Base-by-base conservation (phyloP, 2,888 invertebrate species). In the Linnaemya tessellans region DNA sequence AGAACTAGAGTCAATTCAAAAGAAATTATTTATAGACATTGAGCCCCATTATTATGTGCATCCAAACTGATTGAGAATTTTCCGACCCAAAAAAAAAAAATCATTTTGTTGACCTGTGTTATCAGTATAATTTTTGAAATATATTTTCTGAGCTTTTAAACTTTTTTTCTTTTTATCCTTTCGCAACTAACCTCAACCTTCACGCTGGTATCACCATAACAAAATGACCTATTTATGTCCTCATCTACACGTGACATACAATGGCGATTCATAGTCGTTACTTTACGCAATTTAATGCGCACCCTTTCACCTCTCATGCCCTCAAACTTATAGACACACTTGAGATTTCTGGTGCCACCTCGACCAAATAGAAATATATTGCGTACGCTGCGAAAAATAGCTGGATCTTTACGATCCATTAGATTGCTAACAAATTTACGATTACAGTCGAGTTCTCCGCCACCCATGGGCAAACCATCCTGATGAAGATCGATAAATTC, bases 281-380 rank as follows among this genome's bases (percentile, higher is more conserved):
- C 94, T 85, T 95, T 95, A 89, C 95, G 96, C 73, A 97, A 94
- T 75, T 96, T 95, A 67, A 98, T 93, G 84, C 96, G 95, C 65
- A 97, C 95, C 65, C 96, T 94, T 91, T 97, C 97, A 65, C 97
- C 97, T 71, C 95, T 95, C 89, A 96, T 96, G 0, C 96, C 97
- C 93, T 97, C 97, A 90, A 97, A 97, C 64, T 97, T 96, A 92
- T 97, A 97, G 62, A 96, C 94, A 92, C 98, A 98, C 95, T 96
- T 97, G 22, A 97, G 94, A 92, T 97, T 96, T 84, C 94, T 94
- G 10, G 96, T 94, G 41, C 97, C 97, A 30, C 97, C 97, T 84
- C 97, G 94, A 0, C 97, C 97, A 89, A 96, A 97, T 13, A 97
- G 94, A 90, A 97, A 97, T 49, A 97, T 96, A 90, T 97, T 96